phyloP scores from a whole-genome alignment of 2,797 vertebrate genomes.

The Sarcoramphus papa region DNA sequence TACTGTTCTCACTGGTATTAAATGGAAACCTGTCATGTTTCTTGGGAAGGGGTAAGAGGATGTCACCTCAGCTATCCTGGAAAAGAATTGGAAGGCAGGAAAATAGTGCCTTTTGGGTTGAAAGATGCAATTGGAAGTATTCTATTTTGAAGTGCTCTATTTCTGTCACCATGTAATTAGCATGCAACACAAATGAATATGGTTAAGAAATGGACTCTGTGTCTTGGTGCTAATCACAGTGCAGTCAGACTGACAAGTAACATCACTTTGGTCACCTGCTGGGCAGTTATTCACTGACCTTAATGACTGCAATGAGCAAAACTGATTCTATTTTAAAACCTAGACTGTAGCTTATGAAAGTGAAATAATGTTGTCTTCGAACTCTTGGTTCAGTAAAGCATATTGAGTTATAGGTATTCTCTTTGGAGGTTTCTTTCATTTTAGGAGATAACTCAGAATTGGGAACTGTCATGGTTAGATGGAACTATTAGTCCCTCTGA shows the following conservation, averaged over 20 bases:
- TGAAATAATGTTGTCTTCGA: background rate
- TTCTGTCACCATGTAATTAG: background rate
- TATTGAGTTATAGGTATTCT: background rate
- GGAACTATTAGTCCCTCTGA: background rate
- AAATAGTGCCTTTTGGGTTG: background rate
- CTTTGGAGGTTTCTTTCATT: background rate
- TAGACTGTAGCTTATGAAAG: background rate
- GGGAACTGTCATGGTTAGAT: background rate
- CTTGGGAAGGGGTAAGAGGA: background rate
- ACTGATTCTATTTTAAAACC: background rate
- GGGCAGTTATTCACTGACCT: background rate
- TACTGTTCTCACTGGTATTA: background rate
- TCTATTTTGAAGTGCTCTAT: background rate
- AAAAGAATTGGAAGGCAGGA: background rate
- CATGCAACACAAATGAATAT: background rate
- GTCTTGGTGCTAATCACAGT: background rate
- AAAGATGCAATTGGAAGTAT: background rate
- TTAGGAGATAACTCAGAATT: background rate
- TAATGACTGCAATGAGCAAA: background rate
- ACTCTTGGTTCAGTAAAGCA: background rate
- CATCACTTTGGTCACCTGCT: background rate
- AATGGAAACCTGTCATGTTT: background rate
- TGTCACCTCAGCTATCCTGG: background rate
- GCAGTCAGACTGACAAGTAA: background rate
- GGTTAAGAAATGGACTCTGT: background rate